Evolutionary conservation across 1,140 invertebrate species (phyloP).

Genomic region (Drosophila mauritiana): DNA sequence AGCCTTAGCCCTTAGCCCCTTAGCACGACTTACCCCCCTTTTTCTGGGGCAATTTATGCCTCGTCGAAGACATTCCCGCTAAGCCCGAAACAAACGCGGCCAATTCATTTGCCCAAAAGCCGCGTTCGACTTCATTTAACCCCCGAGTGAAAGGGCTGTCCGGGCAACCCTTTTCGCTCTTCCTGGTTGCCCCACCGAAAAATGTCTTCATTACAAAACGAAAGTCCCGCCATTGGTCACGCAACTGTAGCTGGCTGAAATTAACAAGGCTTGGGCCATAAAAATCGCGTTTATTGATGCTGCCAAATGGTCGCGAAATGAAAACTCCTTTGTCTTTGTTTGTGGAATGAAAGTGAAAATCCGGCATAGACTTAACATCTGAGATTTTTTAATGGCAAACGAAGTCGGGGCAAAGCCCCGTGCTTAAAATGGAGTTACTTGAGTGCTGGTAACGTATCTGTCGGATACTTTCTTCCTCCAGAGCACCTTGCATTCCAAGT

Average conservation of each 20-base stretch:
- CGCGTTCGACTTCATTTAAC: conserved; percentile 81
- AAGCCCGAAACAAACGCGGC: conserved; percentile 69
- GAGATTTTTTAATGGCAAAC: conserved; percentile 44
- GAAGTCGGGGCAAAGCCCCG: conserved; percentile 3
- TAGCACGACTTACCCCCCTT: conserved; percentile 8
- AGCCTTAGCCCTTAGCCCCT: conserved; percentile 69
- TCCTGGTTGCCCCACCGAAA: conserved; percentile 13
- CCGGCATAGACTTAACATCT: conserved; percentile 44
- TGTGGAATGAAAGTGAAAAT: conserved; percentile 49
- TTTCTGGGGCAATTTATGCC: conserved; percentile 63
- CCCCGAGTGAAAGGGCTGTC: conserved; percentile 20
- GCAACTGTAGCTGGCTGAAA: conserved; percentile 73
- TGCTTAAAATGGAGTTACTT: conserved; percentile 26
- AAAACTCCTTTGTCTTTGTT: conserved; percentile 34
- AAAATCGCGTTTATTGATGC: conserved; percentile 82
- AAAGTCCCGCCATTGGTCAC: conserved; percentile 65
- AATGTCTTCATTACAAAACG: conserved; percentile 73
- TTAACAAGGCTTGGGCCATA: conserved; percentile 66
- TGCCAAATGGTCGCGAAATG: conserved; percentile 66
- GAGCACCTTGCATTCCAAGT: conserved; percentile 23
- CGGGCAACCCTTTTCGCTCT: conserved; percentile 34
- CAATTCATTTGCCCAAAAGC: conserved; percentile 71
- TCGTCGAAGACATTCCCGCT: conserved; percentile 67
- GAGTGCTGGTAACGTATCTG: conserved; percentile 1
- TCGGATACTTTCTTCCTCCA: conserved; percentile 10